A percentile compares a stretch with the other conserved stretches of the same genome.
These are phyloP conservation scores for Salmo trutta DNA, from an alignment of 2,797 vertebrate species.

Conservation along the genomic window DNA sequence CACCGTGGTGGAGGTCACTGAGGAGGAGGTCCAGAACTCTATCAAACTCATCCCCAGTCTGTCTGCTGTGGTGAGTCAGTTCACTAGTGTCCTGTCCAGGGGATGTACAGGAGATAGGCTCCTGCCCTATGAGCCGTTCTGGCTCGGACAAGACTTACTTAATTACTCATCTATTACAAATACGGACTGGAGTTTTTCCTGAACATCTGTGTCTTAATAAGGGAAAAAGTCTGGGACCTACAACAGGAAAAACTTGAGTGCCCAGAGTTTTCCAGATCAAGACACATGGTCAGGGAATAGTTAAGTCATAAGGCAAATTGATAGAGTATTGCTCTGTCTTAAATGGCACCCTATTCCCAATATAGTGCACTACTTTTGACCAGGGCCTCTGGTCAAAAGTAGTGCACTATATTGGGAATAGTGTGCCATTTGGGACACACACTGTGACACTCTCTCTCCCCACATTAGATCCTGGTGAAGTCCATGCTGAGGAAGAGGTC, in stretches of 20 bases:
- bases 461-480: conserved; percentile 90
- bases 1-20: conserved; percentile 87
- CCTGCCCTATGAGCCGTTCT: not conserved
- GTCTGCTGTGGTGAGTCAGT: conserved; percentile 85
- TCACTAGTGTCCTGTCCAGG: not conserved
- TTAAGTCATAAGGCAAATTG: not conserved
- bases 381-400: too few species aligned
- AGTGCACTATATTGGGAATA: not conserved
- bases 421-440: not conserved
- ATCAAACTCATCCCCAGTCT: conserved; percentile 90
- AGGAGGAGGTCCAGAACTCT: conserved; percentile 94
- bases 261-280: not conserved
- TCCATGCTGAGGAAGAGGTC: conserved; percentile 96
- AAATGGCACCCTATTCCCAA: too few species aligned
- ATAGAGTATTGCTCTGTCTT: not conserved
- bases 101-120: not conserved
- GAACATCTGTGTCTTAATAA: not conserved
- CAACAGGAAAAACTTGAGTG: not conserved
- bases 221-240: not conserved
- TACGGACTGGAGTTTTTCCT: not conserved
- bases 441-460: not conserved
- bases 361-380: too few species aligned
- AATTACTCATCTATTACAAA: not conserved
- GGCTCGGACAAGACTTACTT: not conserved
- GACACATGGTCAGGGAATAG: not conserved